Evolutionary conservation across 1,140 invertebrate species (phyloP).

Genomic region (Atta cephalotes): DNA sequence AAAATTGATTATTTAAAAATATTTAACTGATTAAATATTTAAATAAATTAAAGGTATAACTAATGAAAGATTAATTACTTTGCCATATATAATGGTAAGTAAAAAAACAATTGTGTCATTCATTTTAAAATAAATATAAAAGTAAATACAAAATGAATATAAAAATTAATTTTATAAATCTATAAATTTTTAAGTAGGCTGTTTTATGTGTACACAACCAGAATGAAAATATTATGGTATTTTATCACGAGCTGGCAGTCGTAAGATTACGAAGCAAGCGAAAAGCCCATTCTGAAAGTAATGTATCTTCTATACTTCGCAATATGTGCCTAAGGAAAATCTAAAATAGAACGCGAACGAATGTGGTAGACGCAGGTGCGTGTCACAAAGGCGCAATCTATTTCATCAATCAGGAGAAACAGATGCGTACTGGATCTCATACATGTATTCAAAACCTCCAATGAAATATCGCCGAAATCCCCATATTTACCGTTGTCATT

Average conservation of each 20-base stretch:
- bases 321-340: conserved; percentile 59
- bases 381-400: conserved; percentile 80
- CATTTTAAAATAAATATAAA: too few species aligned
- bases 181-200: neutral
- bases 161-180: neutral
- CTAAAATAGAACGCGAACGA: conserved; percentile 63
- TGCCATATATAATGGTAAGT: neutral
- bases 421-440: conserved; percentile 77
- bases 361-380: conserved; percentile 78
- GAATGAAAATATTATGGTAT: conserved; percentile 26
- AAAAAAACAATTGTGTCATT: neutral
- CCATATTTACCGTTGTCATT: conserved; percentile 41
- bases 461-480: conserved; percentile 57
- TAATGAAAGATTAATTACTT: neutral
- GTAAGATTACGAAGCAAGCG: conserved; percentile 26
- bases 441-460: conserved; percentile 63
- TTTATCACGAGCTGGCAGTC: conserved; percentile 3
- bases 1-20: neutral
- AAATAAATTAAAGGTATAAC: neutral
- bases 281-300: conserved; percentile 32
- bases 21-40: neutral
- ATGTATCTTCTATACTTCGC: conserved; percentile 55
- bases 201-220: neutral
- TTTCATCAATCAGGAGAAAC: conserved; percentile 82
- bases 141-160: too few species aligned